Base-by-base conservation (phyloP, 1,140 invertebrate species). In the Eueides isabella region DNA sequence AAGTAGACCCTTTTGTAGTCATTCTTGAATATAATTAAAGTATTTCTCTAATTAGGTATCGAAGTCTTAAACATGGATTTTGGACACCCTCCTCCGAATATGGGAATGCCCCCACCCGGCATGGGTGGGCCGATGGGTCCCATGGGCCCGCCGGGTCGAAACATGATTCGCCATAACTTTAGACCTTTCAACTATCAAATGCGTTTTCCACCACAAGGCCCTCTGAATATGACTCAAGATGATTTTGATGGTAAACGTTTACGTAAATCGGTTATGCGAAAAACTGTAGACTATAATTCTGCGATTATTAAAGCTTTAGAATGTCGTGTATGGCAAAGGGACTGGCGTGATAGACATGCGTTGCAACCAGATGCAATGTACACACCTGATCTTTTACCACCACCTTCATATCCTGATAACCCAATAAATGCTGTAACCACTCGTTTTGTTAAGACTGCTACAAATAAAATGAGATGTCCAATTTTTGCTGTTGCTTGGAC, bases 401-500 rank as follows among this genome's bases (percentile, higher is more conserved):
- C 98, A 19, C 96, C 96, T 29, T 97, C 96, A 85, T 98, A 98
- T 86, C 95, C 97, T 61, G 97, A 99, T 87, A 99, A 99, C 94
- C 98, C 99, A 5, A 98, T 98, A 74, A 99, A 99, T 94, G 97
- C 98, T 82, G 98, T 99, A 4, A 99, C 98, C 4, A 99, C 98
- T 19, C 94, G 97, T 84, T 99, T 99, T 94, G 98, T 99, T 1
- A 98, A 99, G 92, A 98, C 98, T 31, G 99, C 99, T 11, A 99
- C 99, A 61, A 99, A 99, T 94, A 99, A 99, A 95, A 99, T 99
- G 96, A 95, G 98, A 82, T 99, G 99, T 94, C 99, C 99, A 0
- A 99, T 99, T 77, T 99, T 99, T 94, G 98, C 98, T 85, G 96
- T 99, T 88, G 98, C 98, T 7, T 99, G 99, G 99, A 99, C 99